Evolutionary conservation across 2,888 invertebrate genomes (phyloP).

Genomic region (Aporophyla lueneburgensis): DNA sequence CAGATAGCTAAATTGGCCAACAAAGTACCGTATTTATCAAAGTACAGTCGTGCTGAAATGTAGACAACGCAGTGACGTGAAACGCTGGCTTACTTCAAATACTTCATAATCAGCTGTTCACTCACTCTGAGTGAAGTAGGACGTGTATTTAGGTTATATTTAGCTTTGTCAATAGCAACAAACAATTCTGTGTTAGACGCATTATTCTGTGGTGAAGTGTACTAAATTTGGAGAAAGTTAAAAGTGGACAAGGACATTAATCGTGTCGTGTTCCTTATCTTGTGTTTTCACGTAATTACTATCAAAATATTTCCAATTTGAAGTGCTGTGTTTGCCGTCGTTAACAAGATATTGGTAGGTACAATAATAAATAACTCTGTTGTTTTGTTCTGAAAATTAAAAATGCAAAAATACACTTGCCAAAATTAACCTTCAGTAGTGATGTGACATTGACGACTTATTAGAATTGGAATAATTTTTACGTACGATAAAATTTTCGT

Average conservation of each 20-base stretch:
- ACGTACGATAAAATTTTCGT: not conserved
- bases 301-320: conserved; percentile 16
- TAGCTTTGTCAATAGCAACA: conserved; percentile 44
- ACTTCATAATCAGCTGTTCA: conserved; percentile 66
- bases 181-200: conserved; percentile 37
- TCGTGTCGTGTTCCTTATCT: conserved; percentile 11
- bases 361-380: conserved; percentile 56
- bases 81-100: conserved; percentile 21
- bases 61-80: conserved; percentile 8
- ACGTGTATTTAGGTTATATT: conserved; percentile 56
- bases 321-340: conserved; percentile 29
- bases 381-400: conserved; percentile 23
- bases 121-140: conserved; percentile 50
- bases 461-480: conserved; percentile 3
- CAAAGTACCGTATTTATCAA: not conserved
- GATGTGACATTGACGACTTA: conserved; percentile 44
- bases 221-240: conserved; percentile 41
- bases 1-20: not conserved
- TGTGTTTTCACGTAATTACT: conserved; percentile 27
- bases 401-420: conserved; percentile 27
- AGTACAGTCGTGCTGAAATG: conserved; percentile 42
- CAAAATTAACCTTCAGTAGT: conserved; percentile 51
- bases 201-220: conserved; percentile 48
- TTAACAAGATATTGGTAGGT: conserved; percentile 20
- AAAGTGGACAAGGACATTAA: conserved; percentile 50